Evolutionary conservation across 2,797 vertebrate species (phyloP), one percentile per base, ranked within the genome.

Genomic region (Acomys russatus): DNA sequence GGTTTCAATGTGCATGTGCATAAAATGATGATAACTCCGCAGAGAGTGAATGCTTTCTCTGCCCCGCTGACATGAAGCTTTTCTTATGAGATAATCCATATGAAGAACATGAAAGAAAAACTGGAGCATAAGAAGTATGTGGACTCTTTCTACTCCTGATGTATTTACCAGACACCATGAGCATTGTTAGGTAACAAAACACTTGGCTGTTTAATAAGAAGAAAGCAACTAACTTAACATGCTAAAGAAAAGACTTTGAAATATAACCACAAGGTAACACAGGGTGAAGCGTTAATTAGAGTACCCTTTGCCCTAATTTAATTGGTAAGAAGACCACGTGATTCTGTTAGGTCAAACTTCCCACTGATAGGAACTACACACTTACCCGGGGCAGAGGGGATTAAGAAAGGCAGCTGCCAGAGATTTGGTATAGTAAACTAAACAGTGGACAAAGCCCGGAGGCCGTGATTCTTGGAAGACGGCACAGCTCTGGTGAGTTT

Each of bases 221-320:
- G 90, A 79, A 90, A 84, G 20, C 44, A 74, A 38, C 0, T 3
- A 94, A 38, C 15, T 89, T 87, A 71, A 71, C 10, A 44, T 22
- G 33, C 85, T 90, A 86, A 91, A 94, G 38, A 49, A 94, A 66
- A 38, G 12, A 28, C 74, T 80, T 90, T 63, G 80, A 96, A 79
- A 77, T 35, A 73, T 78, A 92, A 23, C 22, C 1, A 54, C n/a
- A 78, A 85, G 76, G 85, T 74, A 85, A 44, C n/a, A 44, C 63
- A 22, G 14, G 76, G 63, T 28, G 78, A 88, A 95, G 66, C 91
- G 68, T 87, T 88, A 85, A 87, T 73, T 87, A 59, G 30, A 74
- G n/a, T 93, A 68, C 61, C 9, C 56, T 59, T 76, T 20, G 9
- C 33, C 35, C 15, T n/a, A 4, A 63, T 82, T 93, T 44, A 73